phyloP scores from a whole-genome alignment of 23 tunicate species.

The Clavelina lepadiformis region DNA sequence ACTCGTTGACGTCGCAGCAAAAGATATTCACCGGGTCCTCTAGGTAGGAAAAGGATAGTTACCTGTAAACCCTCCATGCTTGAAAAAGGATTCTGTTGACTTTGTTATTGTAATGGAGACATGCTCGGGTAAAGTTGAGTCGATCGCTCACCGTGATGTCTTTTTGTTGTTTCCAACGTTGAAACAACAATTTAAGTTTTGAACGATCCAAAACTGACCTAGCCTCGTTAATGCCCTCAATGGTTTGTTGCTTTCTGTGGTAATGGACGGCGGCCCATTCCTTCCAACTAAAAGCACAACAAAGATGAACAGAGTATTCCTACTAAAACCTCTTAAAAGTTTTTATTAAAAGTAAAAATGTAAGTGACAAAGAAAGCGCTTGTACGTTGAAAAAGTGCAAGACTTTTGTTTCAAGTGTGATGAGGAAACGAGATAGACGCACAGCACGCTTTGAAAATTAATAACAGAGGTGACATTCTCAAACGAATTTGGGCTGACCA shows the following conservation, averaged over 20 bases:
- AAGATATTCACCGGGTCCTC: too few species aligned
- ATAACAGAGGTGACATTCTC: too few species aligned
- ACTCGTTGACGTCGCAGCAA: too few species aligned
- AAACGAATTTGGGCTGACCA: too few species aligned
- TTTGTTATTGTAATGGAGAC: slow-evolving; percentile 22
- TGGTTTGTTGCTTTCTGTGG: slow-evolving; percentile 25
- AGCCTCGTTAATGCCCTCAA: slow-evolving; percentile 12
- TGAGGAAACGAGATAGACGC: too few species aligned
- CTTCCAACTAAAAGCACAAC: slow-evolving; percentile 52
- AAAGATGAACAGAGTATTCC: too few species aligned
- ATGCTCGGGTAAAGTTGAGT: slow-evolving; percentile 9
- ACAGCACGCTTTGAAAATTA: too few species aligned
- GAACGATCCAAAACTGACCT: slow-evolving; percentile 1
- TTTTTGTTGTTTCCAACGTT: slow-evolving; percentile 25
- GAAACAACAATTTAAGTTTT: slow-evolving; percentile 15
- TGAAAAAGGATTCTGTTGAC: slow-evolving; percentile 39
- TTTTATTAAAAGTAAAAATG: not conserved
- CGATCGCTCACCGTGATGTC: not conserved
- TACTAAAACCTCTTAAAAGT: not conserved
- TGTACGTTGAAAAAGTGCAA: too few species aligned
- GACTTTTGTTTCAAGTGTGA: too few species aligned
- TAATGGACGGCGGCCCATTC: slow-evolving; percentile 51
- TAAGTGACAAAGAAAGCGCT: too few species aligned
- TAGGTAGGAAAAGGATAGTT: not conserved
- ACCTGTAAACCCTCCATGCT: slow-evolving; percentile 71